A percentile compares a stretch with the other conserved stretches of the same genome.
Conservation (phyloP, 2,888 invertebrate genomes). For the Xestobium rufovillosum region DNA sequence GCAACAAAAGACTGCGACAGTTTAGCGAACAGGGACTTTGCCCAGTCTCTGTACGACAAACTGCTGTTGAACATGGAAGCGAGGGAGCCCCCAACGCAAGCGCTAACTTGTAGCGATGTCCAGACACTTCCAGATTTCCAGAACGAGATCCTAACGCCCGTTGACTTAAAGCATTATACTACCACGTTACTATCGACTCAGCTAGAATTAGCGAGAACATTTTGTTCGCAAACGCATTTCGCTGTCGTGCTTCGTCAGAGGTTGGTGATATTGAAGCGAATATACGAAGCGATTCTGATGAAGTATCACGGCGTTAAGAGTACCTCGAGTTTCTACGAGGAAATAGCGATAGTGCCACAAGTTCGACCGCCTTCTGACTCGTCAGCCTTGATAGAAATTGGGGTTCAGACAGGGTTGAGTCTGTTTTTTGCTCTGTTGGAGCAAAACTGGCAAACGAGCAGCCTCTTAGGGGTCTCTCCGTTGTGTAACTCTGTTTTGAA, state of each 20-base stretch:
- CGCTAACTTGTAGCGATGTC: slow-evolving; percentile 36
- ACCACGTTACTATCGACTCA: slow-evolving; percentile 47
- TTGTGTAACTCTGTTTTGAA: slow-evolving; percentile 53
- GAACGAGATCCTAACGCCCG: slow-evolving; percentile 41
- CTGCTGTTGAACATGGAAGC: slow-evolving; percentile 49
- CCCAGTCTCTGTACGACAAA: slow-evolving; percentile 47
- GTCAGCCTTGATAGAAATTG: slow-evolving; percentile 53
- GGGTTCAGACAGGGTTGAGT: slow-evolving; percentile 53
- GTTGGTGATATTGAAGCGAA: slow-evolving; percentile 49
- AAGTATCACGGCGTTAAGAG: slow-evolving; percentile 49
- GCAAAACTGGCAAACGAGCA: slow-evolving; percentile 51
- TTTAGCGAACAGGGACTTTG: slow-evolving; percentile 47
- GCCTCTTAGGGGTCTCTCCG: slow-evolving; percentile 39
- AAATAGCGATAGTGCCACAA: slow-evolving; percentile 18
- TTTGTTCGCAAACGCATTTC: slow-evolving; percentile 52
- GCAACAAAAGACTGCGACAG: slow-evolving; percentile 50
- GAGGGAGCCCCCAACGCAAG: slow-evolving; percentile 34
- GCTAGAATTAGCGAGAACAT: slow-evolving; percentile 47
- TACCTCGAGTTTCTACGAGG: slow-evolving; percentile 20
- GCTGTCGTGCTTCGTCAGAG: slow-evolving; percentile 48
- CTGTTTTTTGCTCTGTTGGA: slow-evolving; percentile 51
- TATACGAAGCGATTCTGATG: slow-evolving; percentile 49
- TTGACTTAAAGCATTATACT: slow-evolving; percentile 50
- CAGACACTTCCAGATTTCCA: slow-evolving; percentile 49
- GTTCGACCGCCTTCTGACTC: slow-evolving; percentile 37